Evolutionary conservation across 92 coral and sea anemone genomes (phyloP).

Genomic region (Zoanthus sociatus): DNA sequence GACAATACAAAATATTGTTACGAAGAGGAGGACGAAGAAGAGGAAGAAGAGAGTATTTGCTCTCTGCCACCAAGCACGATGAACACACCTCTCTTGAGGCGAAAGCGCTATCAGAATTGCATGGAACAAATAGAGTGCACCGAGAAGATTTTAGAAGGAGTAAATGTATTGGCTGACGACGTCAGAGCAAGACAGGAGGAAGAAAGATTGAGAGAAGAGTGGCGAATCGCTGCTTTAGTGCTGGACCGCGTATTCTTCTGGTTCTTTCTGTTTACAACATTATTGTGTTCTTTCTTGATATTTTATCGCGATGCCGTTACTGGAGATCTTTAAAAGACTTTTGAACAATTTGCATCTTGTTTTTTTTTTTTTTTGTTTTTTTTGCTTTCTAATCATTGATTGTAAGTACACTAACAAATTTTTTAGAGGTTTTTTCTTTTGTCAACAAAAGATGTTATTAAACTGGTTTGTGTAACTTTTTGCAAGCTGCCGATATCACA

Average conservation of each 20-base stretch:
- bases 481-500: too few relatives aligned
- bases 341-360: background rate
- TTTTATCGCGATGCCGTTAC: constrained; percentile 81
- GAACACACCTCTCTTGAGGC: constrained; percentile 68
- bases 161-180: constrained; percentile 84
- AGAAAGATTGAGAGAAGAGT: constrained; percentile 85
- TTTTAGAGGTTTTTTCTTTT: too few relatives aligned
- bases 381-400: too few relatives aligned
- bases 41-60: constrained; percentile 62
- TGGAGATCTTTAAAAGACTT: constrained; percentile 16
- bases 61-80: constrained; percentile 71
- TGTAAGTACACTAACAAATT: too few relatives aligned
- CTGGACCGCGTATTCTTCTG: constrained; percentile 90
- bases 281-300: constrained; percentile 66
- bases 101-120: constrained; percentile 60
- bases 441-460: too few relatives aligned
- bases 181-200: constrained; percentile 83
- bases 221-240: constrained; percentile 89
- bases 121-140: constrained; percentile 65
- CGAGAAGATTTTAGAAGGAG: constrained; percentile 83
- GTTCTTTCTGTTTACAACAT: constrained; percentile 70
- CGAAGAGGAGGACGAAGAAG: constrained; percentile 39
- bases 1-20: constrained; percentile 40
- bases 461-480: too few relatives aligned
- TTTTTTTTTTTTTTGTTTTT: too few relatives aligned